Evolutionary conservation across 2,888 invertebrate species (phyloP).

Genomic region (Hypena proboscidalis): DNA sequence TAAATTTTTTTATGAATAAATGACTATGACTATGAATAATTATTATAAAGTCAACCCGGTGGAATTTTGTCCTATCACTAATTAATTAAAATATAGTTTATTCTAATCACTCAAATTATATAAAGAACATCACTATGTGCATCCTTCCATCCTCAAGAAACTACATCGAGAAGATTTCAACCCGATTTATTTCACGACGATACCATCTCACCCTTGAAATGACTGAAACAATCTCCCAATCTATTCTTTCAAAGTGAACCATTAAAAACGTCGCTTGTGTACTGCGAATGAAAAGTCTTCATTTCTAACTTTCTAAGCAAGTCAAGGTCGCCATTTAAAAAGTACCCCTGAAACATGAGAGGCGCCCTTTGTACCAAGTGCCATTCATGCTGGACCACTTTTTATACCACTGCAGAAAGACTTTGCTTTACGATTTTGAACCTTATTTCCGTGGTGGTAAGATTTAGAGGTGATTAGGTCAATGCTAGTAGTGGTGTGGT

Average conservation of each 20-base stretch:
- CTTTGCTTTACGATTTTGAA: slow-evolving; percentile 11
- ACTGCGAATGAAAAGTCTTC: slow-evolving; percentile 35
- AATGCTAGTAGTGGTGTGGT: slow-evolving; percentile 10
- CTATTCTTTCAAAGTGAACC: neutral
- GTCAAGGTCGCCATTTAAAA: slow-evolving; percentile 45
- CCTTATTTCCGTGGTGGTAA: slow-evolving; percentile 7
- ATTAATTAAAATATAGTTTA: too few relatives aligned
- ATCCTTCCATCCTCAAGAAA: too few relatives aligned
- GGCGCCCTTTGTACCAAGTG: slow-evolving; percentile 40
- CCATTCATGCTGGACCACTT: slow-evolving; percentile 41
- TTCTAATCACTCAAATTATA: too few relatives aligned
- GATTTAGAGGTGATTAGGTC: slow-evolving; percentile 2
- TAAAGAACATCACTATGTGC: too few relatives aligned
- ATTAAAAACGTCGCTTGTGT: slow-evolving; percentile 9
- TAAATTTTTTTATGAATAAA: too few relatives aligned
- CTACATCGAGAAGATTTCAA: too few relatives aligned
- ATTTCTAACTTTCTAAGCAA: slow-evolving; percentile 36
- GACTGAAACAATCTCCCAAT: neutral
- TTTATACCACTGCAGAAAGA: slow-evolving; percentile 20
- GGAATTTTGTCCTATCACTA: too few relatives aligned
- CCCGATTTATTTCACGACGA: too few relatives aligned
- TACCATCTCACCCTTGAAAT: too few relatives aligned
- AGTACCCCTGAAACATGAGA: slow-evolving; percentile 38
- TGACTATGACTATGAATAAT: too few relatives aligned
- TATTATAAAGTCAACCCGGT: too few relatives aligned